Percentiles rank a stretch among this genome's conserved stretches.
phyloP scores from a whole-genome alignment of 2,113 vertebrate genomes.

The Dicaeum eximium region DNA sequence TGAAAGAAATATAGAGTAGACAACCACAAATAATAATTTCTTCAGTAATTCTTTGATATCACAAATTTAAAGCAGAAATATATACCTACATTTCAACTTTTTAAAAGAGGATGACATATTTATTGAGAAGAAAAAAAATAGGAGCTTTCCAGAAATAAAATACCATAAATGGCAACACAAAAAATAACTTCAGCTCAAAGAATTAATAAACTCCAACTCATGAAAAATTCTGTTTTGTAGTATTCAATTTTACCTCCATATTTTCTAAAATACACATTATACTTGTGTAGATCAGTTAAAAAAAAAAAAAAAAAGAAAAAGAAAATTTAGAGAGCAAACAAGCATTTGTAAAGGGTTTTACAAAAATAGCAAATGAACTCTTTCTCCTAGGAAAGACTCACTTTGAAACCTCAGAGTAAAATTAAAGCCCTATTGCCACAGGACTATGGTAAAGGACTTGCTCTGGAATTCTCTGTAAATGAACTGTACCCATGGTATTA shows the following conservation, averaged over 20 bases:
- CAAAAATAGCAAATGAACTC: conserved; percentile 10
- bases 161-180: neutral
- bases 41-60: neutral
- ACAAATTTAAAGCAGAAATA: neutral
- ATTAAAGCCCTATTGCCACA: neutral
- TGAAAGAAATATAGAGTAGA: neutral
- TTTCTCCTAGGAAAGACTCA: neutral
- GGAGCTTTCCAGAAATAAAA: neutral
- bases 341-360: neutral
- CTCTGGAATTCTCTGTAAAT: conserved; percentile 1
- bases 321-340: conserved; percentile 19
- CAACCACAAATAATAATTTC: neutral
- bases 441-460: neutral
- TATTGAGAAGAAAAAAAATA: neutral
- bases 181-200: neutral
- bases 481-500: neutral
- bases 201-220: neutral
- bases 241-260: neutral
- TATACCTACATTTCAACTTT: neutral
- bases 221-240: neutral
- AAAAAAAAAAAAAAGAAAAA: neutral
- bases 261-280: neutral
- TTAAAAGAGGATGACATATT: neutral
- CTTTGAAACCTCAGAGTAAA: neutral
- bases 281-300: neutral